Base-by-base conservation (phyloP, 2,888 invertebrate species). In the Cheilosia vulpina region DNA sequence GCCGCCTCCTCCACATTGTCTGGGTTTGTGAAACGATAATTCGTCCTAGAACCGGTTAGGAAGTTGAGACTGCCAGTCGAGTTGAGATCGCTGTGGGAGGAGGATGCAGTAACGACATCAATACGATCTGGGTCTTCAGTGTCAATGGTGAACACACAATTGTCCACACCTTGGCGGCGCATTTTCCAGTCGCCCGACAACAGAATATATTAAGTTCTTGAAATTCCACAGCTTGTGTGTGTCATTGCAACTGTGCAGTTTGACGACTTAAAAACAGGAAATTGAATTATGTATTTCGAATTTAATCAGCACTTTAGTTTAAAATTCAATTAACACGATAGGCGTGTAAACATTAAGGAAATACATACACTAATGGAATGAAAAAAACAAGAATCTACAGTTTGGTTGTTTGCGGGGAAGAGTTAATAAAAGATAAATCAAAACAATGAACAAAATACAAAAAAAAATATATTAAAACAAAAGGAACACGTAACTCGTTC, bases 51-150 rank as follows among this genome's bases (percentile, higher is more conserved):
- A 68, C 88, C 88, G 13, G 88, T 89, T 4, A 89, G 79, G 24
- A 88, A 80, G 78, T 87, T 87, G 68, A 87, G 88, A 53, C 88
- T 88, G 15, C 88, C 88, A 13, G 87, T 88, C 31, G 88, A 88
- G 63, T 88, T 85, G 50, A 88, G 68, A 82, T 89, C 89, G 66
- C 88, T 88, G 17, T 87, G 87, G n/a, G 88, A 88, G 41, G 89
- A 89, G 47, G 88, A 87, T 15, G 88, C 85, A 4, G 88, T 88
- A 55, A 88, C 87, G 66, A 88, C 87, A 55, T 88, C 89, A 69
- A 88, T 89, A 2, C 85, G 87, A 80, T 88, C 88, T 11, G 87
- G 82, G 45, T 88, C 88, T 17, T 87, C 87, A 6, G 57, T 80
- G 47, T 88, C 88, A 68, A 87, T 77, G n/a, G 81, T 83, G 73